Base-by-base conservation (phyloP, 2,888 invertebrate species). In the Caenorhabditis doughertyi region DNA sequence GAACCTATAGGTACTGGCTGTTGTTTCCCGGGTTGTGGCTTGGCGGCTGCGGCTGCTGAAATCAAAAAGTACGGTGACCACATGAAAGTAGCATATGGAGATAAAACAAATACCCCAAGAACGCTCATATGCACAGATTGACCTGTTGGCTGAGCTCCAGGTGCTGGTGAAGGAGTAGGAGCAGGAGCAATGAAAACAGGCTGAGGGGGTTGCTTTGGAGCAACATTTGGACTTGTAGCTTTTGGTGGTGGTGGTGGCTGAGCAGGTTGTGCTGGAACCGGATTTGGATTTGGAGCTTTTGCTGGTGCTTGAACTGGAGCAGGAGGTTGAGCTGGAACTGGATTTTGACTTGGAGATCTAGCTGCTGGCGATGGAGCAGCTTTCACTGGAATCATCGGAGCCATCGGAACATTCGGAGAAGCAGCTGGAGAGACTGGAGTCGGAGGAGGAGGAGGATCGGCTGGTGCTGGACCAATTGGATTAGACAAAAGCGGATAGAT, bases 111-210 rank as follows among this genome's bases (percentile, higher is more conserved):
- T 56, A 56, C 56, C 56, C 56, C 32, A 56, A 56, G 32, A 32
- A 16, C 16, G 35, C 56, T 56, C 56, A 56, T 56, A 56, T 56
- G 56, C 56, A 56, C 56, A 56, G 56, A 56, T 56, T 56, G 56
- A 56, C 56, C 44, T 44, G 44, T 11, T 44, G 44, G 44, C n/a
- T 11, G 44, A 5, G 44, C 44, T 44, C 44, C 56, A 29, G 27
- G 35, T 56, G 56, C 35, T n/a, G n/a, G n/a, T n/a, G 4, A 16
- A 9, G 35, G 49, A 49, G 1, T n/a, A 16, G 49, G 49, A 18
- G 23, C 53, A 8, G 35, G 21, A 2, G 35, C 35, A 35, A 35
- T 21, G 56, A 11, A 29, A 11, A 32, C 29, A 21, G 56, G 32
- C 1, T 18, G 9, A 2, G 32, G n/a, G n/a, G n/a, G n/a, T n/a